Conservation (phyloP, 2,113 vertebrate species). For the Electrona antarctica region DNA sequence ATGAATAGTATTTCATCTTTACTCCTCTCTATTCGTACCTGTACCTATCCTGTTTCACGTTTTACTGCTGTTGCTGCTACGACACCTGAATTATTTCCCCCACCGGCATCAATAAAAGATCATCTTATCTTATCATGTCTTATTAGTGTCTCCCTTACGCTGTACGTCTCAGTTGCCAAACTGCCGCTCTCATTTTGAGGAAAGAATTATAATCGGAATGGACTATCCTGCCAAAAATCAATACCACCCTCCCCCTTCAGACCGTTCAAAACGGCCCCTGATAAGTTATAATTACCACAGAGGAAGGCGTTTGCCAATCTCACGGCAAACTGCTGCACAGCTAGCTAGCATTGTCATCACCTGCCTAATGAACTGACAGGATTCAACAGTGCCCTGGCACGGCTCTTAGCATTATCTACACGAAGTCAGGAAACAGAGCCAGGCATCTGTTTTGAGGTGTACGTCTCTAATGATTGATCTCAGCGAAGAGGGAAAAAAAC, state of each 20-base stretch:
- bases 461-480: conserved; percentile 47
- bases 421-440: conserved; percentile 38
- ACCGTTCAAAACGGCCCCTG: conserved; percentile 40
- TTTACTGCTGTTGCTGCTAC: too few relatives aligned
- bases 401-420: conserved; percentile 41
- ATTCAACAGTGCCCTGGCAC: conserved; percentile 59
- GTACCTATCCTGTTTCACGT: too few relatives aligned
- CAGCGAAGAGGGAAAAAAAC: conserved; percentile 38
- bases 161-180: too few relatives aligned
- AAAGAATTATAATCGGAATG: too few relatives aligned
- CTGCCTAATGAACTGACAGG: conserved; percentile 68
- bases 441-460: conserved; percentile 60
- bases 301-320: conserved; percentile 54
- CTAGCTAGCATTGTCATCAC: conserved; percentile 66
- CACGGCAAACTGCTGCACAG: conserved; percentile 43
- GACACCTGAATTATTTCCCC: too few relatives aligned
- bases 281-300: conserved; percentile 62
- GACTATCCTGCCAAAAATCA: too few relatives aligned
- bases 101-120: too few relatives aligned
- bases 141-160: too few relatives aligned
- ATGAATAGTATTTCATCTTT: too few relatives aligned
- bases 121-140: too few relatives aligned
- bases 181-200: too few relatives aligned
- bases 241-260: conserved; percentile 16
- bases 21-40: too few relatives aligned